Conservation (phyloP, 2,888 invertebrate species). For the Meiosimyza platycephala region DNA sequence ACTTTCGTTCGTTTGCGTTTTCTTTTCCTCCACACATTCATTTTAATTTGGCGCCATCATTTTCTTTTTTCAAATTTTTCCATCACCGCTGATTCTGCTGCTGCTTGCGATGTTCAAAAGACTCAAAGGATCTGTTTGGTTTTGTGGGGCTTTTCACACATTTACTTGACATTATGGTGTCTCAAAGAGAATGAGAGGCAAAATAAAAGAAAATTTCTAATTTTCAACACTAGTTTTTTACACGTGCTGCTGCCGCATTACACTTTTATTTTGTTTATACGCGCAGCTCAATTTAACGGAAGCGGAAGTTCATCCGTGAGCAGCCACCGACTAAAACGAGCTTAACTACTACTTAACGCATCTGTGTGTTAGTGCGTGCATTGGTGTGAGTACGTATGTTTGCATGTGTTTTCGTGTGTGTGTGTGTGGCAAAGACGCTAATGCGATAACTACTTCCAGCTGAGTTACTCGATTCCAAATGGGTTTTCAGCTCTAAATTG, state of each 20-base stretch:
- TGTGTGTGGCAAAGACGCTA: conserved; percentile 46
- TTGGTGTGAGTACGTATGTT: not conserved
- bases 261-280: conserved; percentile 37
- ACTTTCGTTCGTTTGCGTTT: not conserved
- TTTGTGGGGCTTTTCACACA: no score
- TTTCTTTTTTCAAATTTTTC: conserved; percentile 26
- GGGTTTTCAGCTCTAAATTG: conserved; percentile 43
- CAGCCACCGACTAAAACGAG: not conserved
- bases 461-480: conserved; percentile 49
- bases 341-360: not conserved
- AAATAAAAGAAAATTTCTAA: no score
- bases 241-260: conserved; percentile 4
- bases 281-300: no score
- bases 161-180: no score
- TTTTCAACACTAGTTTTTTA: no score
- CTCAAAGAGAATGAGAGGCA: no score
- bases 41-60: conserved; percentile 13
- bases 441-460: conserved; percentile 58
- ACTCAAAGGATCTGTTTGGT: no score
- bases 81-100: conserved; percentile 18
- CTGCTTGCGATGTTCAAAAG: not conserved
- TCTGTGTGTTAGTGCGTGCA: conserved; percentile 8
- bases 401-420: conserved; percentile 34
- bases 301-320: no score
- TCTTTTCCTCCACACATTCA: conserved; percentile 14